A percentile compares a stretch with the other conserved stretches of the same genome.
Evolutionary conservation across 2,888 invertebrate genomes (phyloP).

Genomic region (Salpingus planirostris): DNA sequence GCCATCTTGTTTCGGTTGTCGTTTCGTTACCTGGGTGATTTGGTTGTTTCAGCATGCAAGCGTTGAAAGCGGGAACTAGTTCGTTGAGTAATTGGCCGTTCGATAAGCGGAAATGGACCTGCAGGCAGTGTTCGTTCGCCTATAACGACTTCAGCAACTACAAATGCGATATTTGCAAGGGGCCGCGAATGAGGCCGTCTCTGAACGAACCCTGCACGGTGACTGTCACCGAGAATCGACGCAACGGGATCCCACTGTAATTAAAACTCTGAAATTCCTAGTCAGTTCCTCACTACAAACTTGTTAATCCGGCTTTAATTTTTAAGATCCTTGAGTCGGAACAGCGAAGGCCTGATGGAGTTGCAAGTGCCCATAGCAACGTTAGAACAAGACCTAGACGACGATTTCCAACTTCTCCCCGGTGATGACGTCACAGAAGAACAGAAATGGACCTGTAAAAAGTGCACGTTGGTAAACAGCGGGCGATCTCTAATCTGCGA

Average conservation of each 20-base stretch:
- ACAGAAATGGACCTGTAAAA: conserved; percentile 72
- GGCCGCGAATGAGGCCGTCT: conserved; percentile 52
- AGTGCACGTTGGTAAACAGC: conserved; percentile 80
- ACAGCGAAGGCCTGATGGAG: background rate
- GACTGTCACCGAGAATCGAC: conserved; percentile 54
- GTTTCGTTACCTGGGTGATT: no score
- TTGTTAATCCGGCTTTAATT: no score
- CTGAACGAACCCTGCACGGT: conserved; percentile 58
- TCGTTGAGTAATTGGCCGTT: conserved; percentile 27
- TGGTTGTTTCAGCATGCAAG: conserved; percentile 29
- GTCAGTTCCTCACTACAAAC: no score
- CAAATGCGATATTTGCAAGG: conserved; percentile 75
- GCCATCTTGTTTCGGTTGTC: conserved; percentile 1
- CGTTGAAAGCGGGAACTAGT: conserved; percentile 29
- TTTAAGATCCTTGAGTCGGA: background rate
- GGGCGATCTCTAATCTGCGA: conserved; percentile 63
- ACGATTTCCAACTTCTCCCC: conserved; percentile 56
- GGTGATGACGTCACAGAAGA: conserved; percentile 41
- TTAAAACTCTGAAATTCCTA: no score
- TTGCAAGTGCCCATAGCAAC: conserved; percentile 54
- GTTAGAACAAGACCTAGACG: conserved; percentile 60
- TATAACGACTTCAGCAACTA: conserved; percentile 76
- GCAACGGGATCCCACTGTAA: conserved; percentile 24
- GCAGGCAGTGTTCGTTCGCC: conserved; percentile 79
- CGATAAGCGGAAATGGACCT: conserved; percentile 70